Evolutionary conservation across 2,888 invertebrate species (phyloP).

Genomic region (Brenthis hecate): DNA sequence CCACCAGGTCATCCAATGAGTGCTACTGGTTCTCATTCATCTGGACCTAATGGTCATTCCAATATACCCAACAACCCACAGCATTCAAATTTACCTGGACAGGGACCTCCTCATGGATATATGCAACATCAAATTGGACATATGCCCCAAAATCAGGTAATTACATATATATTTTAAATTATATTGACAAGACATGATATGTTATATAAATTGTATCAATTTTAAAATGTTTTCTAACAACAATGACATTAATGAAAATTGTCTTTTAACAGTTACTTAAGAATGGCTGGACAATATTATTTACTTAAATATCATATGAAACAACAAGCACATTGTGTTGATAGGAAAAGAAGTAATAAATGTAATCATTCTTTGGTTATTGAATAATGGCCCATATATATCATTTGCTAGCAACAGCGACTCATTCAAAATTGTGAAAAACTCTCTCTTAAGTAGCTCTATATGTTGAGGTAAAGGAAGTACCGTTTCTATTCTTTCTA

Average conservation of each 20-base stretch:
- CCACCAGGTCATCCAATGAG: constrained; percentile 72
- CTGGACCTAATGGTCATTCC: constrained; percentile 80
- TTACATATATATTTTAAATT: neutral
- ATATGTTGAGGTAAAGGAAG: constrained; percentile 53
- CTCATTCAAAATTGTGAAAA: constrained; percentile 57
- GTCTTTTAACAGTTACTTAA: too few species aligned
- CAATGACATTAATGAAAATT: too few species aligned
- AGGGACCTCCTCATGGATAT: constrained; percentile 84
- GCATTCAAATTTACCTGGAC: constrained; percentile 78
- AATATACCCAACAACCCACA: constrained; percentile 71
- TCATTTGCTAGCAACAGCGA: constrained; percentile 56
- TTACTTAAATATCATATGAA: neutral
- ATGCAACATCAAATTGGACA: constrained; percentile 84
- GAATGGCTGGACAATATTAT: neutral
- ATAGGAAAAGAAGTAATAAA: neutral
- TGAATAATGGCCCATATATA: constrained; percentile 68
- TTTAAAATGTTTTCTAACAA: too few species aligned
- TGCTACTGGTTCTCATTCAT: constrained; percentile 62
- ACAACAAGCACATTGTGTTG: neutral
- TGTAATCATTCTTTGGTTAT: constrained; percentile 22
- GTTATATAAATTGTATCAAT: too few species aligned
- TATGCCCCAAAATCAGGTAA: constrained; percentile 79
- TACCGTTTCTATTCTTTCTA: constrained; percentile 51
- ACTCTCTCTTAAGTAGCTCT: constrained; percentile 48
- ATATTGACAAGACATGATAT: neutral